Conservation (phyloP, 2,888 invertebrate species). For the Prenolepis imparis region DNA sequence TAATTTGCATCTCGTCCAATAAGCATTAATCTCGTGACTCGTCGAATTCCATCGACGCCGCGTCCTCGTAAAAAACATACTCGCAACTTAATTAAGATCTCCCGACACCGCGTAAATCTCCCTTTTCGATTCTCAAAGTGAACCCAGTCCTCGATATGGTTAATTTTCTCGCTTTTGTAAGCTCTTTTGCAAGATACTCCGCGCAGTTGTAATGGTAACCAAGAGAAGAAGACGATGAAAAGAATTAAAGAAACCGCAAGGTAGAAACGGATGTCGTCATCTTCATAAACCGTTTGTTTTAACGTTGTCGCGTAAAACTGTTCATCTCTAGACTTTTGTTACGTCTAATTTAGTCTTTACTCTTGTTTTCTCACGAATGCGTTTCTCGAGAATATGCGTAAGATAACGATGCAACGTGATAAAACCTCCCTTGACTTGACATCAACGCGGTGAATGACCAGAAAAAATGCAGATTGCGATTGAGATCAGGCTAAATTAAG, state of each 20-base stretch:
- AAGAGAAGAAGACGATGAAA: not conserved
- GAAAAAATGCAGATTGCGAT: not conserved
- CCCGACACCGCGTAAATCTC: constrained; percentile 26
- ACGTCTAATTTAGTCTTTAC: constrained; percentile 23
- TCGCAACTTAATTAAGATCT: constrained; percentile 52
- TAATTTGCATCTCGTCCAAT: constrained; percentile 52
- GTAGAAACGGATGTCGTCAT: not conserved
- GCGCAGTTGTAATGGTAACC: not conserved
- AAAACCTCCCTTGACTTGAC: constrained; percentile 27
- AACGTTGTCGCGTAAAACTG: constrained; percentile 10
- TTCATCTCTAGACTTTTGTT: constrained; percentile 31
- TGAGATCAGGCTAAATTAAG: constrained; percentile 52
- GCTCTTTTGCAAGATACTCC: not conserved
- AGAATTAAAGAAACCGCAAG: not conserved
- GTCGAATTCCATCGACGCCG: constrained; percentile 51
- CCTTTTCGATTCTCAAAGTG: not conserved
- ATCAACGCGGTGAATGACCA: too few species aligned
- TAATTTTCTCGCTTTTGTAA: constrained; percentile 13
- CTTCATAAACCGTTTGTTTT: constrained; percentile 43
- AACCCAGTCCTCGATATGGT: not conserved
- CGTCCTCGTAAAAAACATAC: constrained; percentile 55
- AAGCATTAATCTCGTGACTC: constrained; percentile 51
- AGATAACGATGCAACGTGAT: constrained; percentile 8
- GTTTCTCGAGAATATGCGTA: not conserved
- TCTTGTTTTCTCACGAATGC: constrained; percentile 13